Evolutionary conservation across 2,113 vertebrate genomes (phyloP).

Genomic region (Lophura nycthemera): DNA sequence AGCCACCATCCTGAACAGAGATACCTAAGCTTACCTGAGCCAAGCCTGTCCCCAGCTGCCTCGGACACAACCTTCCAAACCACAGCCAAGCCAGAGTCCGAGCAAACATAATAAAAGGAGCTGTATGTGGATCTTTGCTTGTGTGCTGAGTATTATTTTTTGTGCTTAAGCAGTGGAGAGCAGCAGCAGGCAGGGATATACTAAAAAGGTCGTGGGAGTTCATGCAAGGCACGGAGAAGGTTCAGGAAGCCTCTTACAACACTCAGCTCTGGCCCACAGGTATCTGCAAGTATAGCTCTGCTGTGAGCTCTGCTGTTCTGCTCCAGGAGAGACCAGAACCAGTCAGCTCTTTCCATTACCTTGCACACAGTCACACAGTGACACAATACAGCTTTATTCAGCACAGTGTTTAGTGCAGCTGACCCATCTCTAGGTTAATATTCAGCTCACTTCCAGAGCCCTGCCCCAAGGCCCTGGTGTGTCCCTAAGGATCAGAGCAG

Average conservation of each 20-base stretch:
- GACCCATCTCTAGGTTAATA: background rate
- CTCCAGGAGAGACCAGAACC: background rate
- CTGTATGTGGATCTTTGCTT: background rate
- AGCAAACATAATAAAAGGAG: constrained; percentile 3
- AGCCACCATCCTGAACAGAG: background rate
- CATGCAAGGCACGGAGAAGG: background rate
- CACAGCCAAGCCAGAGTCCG: background rate
- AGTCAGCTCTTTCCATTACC: background rate
- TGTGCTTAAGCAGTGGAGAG: background rate
- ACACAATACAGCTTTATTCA: background rate
- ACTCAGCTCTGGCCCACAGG: background rate
- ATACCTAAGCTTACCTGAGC: background rate
- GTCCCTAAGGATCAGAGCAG: background rate
- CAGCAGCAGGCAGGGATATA: background rate
- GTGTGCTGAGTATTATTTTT: background rate
- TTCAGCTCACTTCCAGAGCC: background rate
- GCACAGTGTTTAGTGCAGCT: background rate
- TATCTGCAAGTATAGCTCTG: background rate
- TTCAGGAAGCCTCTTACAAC: background rate
- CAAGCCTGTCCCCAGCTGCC: background rate
- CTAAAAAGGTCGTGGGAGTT: background rate
- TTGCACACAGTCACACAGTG: background rate
- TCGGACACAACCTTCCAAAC: background rate
- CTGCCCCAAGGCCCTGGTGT: background rate
- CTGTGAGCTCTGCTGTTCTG: background rate